Evolutionary conservation across 2,797 vertebrate genomes (phyloP), one percentile per base, ranked within the genome.

Genomic region (Columba guinea): DNA sequence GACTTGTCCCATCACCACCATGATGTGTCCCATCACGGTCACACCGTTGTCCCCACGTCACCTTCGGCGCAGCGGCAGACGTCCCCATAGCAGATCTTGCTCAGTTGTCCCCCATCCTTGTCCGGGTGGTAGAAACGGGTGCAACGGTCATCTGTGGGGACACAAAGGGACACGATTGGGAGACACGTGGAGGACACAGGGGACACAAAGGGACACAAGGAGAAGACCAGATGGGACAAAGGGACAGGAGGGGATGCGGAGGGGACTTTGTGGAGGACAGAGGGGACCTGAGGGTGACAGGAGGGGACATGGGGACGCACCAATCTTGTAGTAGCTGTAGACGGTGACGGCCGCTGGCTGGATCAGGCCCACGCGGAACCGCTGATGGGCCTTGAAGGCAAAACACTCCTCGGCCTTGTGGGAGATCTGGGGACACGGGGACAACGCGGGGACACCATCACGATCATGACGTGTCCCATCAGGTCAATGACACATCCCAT

Each of bases 251-350:
- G 21, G 49, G n/a, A 48, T 39, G 8, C 4, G 6, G 21, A 64
- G 27, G 37, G 71, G 27, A 34, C 34, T 23, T 16, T 21, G 52
- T 23, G 63, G 69, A 37, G 44, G 53, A 5, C 3, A 1, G 27
- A 41, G 63, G 56, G 23, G 58, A 37, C 58, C 15, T 1, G 7
- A 13, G 15, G 34, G 68, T 27, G 65, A 62, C 78, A 7, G 4
- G 0, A 13, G 35, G 49, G 52, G 11, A 14, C 56, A 5, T 0
- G 11, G 62, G 62, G 34, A 3, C 87, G 1, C 84, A 97, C 96
- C 94, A 1, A 94, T 93, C 52, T 90, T 95, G 93, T 98, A 97
- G 94, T 98, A 98, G 92, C 98, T 98, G 95, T 98, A 98, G 80
- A 98, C 79, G 5, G 97, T 97, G 64, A 98, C 96, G 0, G 97